Evolutionary conservation across 2,797 vertebrate species (phyloP).

Genomic region (Coccyzus lansbergi): DNA sequence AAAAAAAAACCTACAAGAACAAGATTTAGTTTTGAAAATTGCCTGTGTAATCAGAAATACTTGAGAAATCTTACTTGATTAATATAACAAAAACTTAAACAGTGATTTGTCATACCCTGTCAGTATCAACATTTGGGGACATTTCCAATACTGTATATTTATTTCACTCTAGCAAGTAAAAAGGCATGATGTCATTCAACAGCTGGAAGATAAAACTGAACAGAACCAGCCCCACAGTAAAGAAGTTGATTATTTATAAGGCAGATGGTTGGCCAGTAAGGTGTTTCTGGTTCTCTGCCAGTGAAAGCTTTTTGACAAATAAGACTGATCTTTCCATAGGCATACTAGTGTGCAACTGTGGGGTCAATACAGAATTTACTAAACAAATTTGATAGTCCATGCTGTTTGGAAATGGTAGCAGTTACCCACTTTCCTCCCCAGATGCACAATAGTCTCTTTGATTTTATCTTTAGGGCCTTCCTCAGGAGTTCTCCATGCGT

Average conservation of each 20-base stretch:
- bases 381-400: background rate
- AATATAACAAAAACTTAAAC: background rate
- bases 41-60: background rate
- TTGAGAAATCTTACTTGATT: background rate
- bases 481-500: background rate
- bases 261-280: background rate
- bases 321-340: background rate
- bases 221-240: background rate
- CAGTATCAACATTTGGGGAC: background rate
- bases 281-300: background rate
- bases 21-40: background rate
- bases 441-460: background rate
- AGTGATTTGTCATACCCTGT: background rate
- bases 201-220: background rate
- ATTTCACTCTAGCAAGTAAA: background rate
- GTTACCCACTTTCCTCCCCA: background rate
- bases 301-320: background rate
- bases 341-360: background rate
- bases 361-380: background rate
- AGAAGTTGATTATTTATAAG: background rate
- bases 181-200: background rate
- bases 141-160: background rate
- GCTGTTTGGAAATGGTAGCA: background rate
- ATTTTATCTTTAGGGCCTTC: background rate
- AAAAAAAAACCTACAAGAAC: fast-evolving